A percentile compares a stretch with the other conserved stretches of the same genome.
Evolutionary conservation across 2,113 vertebrate species (phyloP).

Genomic region (Alexandromys fortis): DNA sequence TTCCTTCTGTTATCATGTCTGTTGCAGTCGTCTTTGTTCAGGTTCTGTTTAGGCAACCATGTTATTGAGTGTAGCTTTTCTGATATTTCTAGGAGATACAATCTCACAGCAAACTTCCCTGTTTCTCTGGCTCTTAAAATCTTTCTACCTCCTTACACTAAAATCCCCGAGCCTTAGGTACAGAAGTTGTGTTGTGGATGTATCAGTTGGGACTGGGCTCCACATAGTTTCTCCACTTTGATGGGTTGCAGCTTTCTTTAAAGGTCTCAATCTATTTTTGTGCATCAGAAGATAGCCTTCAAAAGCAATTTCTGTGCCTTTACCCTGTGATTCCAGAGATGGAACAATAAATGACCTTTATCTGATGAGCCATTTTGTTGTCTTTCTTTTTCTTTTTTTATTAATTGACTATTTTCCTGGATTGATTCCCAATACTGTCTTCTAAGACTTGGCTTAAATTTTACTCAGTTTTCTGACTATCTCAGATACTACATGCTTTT

Average conservation of each 20-base stretch:
- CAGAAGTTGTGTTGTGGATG: background rate
- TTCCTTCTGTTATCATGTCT: background rate
- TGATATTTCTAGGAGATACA: background rate
- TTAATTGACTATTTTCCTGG: conserved; percentile 45
- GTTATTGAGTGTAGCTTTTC: background rate
- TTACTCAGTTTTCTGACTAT: conserved; percentile 15
- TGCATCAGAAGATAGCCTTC: background rate
- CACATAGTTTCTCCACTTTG: background rate
- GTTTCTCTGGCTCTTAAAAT: background rate
- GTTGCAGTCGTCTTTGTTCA: background rate
- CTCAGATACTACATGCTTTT: background rate
- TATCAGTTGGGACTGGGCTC: background rate
- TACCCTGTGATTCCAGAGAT: background rate
- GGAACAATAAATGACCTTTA: background rate
- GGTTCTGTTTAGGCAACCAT: background rate
- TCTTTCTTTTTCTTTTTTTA: conserved; percentile 37
- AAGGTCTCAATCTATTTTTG: background rate
- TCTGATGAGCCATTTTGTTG: background rate
- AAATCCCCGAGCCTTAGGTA: background rate
- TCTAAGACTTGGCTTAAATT: conserved; percentile 30
- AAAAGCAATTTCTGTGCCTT: background rate
- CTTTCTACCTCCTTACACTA: background rate
- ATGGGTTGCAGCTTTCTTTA: background rate
- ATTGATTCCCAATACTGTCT: conserved; percentile 6
- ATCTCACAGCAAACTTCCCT: background rate